Conservation (phyloP, 2,888 invertebrate species). For the Andricus curvator region DNA sequence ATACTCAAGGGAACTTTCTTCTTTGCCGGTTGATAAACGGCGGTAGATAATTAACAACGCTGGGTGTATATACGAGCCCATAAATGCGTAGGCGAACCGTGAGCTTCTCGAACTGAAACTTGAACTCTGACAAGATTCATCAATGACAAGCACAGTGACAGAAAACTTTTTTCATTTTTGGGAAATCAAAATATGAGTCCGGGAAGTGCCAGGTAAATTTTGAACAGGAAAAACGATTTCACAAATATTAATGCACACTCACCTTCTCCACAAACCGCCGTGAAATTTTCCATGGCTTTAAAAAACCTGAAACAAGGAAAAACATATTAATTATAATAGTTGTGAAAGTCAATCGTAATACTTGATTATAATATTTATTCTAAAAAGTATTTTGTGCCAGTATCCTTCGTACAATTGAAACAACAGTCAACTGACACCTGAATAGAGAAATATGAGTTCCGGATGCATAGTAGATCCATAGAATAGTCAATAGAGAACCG, state of each 20-base stretch:
- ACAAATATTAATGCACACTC: slow-evolving; percentile 59
- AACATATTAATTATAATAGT: not conserved
- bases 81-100: slow-evolving; percentile 62
- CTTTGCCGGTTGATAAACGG: slow-evolving; percentile 67
- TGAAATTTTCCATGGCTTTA: slow-evolving; percentile 74
- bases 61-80: slow-evolving; percentile 46
- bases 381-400: not conserved
- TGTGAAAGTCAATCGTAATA: not conserved
- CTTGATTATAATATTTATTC: not conserved
- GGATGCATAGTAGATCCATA: slow-evolving; percentile 64
- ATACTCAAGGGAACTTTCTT: slow-evolving; percentile 62
- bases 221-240: not conserved
- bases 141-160: not conserved
- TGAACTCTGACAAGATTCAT: slow-evolving; percentile 48
- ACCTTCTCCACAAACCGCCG: slow-evolving; percentile 70
- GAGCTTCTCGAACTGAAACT: slow-evolving; percentile 40
- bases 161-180: not conserved
- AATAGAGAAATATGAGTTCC: slow-evolving; percentile 8
- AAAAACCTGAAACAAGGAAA: slow-evolving; percentile 77
- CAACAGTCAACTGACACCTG: not conserved
- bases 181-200: not conserved
- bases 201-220: not conserved
- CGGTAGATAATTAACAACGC: slow-evolving; percentile 70
- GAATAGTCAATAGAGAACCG: slow-evolving; percentile 57
- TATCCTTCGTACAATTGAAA: not conserved